These are phyloP conservation scores for Ophion obscuratus DNA, from an alignment of 2,888 invertebrate species.

Conservation along the genomic window DNA sequence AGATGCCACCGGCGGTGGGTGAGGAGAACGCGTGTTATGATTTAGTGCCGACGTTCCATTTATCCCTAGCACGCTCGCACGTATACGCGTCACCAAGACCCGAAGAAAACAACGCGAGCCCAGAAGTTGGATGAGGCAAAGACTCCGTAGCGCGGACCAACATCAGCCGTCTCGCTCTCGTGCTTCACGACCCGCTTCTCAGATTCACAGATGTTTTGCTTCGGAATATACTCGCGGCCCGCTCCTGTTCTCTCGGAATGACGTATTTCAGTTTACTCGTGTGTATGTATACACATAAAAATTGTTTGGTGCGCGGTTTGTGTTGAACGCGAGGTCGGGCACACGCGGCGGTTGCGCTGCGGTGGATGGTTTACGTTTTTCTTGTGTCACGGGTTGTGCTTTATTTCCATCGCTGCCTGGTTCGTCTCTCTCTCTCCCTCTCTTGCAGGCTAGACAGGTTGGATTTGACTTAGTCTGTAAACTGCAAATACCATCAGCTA, in stretches of 20 bases:
- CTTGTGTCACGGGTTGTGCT: conserved; percentile 55
- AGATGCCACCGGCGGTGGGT: conserved; percentile 10
- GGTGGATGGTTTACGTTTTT: conserved; percentile 61
- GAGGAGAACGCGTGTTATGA: conserved; percentile 72
- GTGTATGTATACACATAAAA: not conserved
- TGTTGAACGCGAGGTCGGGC: not conserved
- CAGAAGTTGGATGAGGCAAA: conserved; percentile 48
- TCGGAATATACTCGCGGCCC: conserved; percentile 45
- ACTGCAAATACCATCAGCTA: no score
- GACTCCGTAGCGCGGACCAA: not conserved
- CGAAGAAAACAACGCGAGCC: conserved; percentile 50
- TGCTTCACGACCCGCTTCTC: conserved; percentile 34
- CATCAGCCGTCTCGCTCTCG: conserved; percentile 15
- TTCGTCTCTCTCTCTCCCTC: not conserved
- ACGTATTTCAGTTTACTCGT: conserved; percentile 36
- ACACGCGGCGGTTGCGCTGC: conserved; percentile 26
- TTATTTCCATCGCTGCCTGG: conserved; percentile 50
- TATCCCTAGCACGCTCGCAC: conserved; percentile 37
- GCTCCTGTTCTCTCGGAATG: conserved; percentile 30
- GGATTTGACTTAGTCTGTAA: no score
- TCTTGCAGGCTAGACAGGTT: not conserved
- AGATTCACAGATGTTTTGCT: conserved; percentile 64
- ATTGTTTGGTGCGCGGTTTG: not conserved
- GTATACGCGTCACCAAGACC: conserved; percentile 32
- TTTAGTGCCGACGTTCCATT: conserved; percentile 69